Base-by-base conservation (phyloP, 2,113 vertebrate species). In the Meriones unguiculatus region DNA sequence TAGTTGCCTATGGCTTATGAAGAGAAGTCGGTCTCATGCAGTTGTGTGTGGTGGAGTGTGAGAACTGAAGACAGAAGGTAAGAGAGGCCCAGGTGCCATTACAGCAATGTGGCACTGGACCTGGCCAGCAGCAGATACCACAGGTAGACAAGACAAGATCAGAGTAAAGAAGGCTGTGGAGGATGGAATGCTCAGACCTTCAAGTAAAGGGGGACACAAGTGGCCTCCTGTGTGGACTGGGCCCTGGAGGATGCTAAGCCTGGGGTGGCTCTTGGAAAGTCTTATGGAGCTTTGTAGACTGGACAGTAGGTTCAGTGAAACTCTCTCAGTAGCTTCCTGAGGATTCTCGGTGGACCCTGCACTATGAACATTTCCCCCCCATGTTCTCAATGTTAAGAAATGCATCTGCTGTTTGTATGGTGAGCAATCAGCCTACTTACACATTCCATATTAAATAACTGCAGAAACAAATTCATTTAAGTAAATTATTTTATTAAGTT, bases 251-350 rank as follows among this genome's bases (percentile, higher is more conserved):
- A 25, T 25, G 20, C 25, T 57, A 18, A 3, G 2, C 4, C 7
- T 14, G 1, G 13, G 30, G 6, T 0, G 5, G 24, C 32, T 24
- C 1, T 6, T 0, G 28, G 81, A 4, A 24, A 62, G 15, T 1
- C 14, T 24, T 0, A 0, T 0, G 10, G n/a, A 17, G 2, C 2
- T 12, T 46, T 2, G 3, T 0, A 50, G n/a, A 30, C 30, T 32
- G 32, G 1, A 7, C 5, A 9, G 10, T 1, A 11, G 1, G 0
- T 2, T 7, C 1, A 0, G 3, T 0, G 6, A 72, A 28, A 22
- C 3, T 0, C 4, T 13, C 25, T 35, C 17, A 14, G 25, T 3
- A 9, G 4, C 35, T 50, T 52, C 72, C 20, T 1, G 0, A 4
- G 3, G 18, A n/a, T 75, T 84, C 67, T 76, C 9, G 10, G 8